Percentiles rank a stretch among this genome's conserved stretches.
phyloP scores from a whole-genome alignment of 2,888 invertebrate genomes.

The Asteroscopus sphinx region DNA sequence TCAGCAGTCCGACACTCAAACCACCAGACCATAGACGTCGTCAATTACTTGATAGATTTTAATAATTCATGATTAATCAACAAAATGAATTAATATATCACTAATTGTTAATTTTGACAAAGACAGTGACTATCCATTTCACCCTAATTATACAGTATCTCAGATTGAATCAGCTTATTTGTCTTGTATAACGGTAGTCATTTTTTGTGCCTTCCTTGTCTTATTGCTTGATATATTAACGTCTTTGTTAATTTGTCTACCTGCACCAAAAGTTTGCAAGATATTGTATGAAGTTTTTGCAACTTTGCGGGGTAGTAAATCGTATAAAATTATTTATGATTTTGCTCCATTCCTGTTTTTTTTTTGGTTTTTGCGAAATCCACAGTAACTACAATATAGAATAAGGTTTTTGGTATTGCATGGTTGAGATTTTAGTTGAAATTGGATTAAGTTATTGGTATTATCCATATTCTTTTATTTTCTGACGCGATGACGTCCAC shows the following conservation, averaged over 20 bases:
- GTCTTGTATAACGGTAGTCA: slow-evolving; percentile 50
- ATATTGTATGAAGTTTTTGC: slow-evolving; percentile 15
- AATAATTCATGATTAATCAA: too few species aligned
- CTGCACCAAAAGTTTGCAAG: slow-evolving; percentile 4
- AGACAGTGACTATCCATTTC: background rate
- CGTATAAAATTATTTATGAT: slow-evolving; percentile 6
- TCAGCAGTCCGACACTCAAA: too few species aligned
- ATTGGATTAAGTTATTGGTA: too few species aligned
- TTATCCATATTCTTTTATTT: too few species aligned
- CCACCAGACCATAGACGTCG: too few species aligned
- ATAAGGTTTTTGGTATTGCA: too few species aligned
- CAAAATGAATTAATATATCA: too few species aligned
- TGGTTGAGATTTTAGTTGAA: too few species aligned
- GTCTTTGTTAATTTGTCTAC: slow-evolving; percentile 50
- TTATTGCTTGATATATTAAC: slow-evolving; percentile 46
- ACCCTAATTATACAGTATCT: slow-evolving; percentile 43
- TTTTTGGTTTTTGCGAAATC: background rate
- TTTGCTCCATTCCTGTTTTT: background rate
- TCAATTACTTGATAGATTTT: too few species aligned
- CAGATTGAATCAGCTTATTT: slow-evolving; percentile 53
- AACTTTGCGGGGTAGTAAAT: slow-evolving; percentile 17
- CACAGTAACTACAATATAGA: too few species aligned
- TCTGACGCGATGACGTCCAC: too few species aligned
- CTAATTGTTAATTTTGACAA: too few species aligned
- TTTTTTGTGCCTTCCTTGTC: slow-evolving; percentile 41